Percentiles rank a stretch among this genome's conserved stretches.
These are phyloP conservation scores for Sminthurides aquaticus DNA, from an alignment of 2,888 invertebrate species.

Conservation along the genomic window DNA sequence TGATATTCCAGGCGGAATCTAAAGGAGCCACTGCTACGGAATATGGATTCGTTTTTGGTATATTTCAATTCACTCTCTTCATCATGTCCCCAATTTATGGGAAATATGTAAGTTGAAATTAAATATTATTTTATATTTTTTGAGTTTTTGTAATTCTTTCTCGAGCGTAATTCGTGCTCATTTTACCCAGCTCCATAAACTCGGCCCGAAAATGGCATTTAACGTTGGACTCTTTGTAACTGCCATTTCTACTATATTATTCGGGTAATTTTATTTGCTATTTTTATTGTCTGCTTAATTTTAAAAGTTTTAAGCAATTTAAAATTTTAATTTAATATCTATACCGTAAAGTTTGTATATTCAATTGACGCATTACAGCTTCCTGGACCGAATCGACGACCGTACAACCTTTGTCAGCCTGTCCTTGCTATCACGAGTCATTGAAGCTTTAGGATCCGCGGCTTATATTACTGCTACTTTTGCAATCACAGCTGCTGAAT, in stretches of 20 bases:
- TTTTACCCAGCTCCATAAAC: constrained; percentile 60
- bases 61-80: constrained; percentile 76
- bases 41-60: constrained; percentile 77
- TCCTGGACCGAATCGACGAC: constrained; percentile 15
- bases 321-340: no score
- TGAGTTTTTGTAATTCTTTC: not conserved
- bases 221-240: constrained; percentile 75
- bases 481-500: constrained; percentile 78
- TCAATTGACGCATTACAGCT: no score
- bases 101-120: constrained; percentile 60
- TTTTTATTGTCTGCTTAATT: no score
- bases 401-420: constrained; percentile 61
- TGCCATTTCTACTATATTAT: constrained; percentile 71
- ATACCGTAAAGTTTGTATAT: no score
- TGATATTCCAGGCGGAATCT: constrained; percentile 59
- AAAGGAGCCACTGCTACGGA: constrained; percentile 73
- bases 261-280: no score
- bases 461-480: constrained; percentile 79
- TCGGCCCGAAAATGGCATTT: constrained; percentile 73
- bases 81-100: constrained; percentile 74
- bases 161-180: constrained; percentile 10
- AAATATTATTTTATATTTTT: not conserved
- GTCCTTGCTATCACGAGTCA: constrained; percentile 69
- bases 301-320: no score
- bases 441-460: constrained; percentile 81